Evolutionary conservation across 2,113 vertebrate genomes (phyloP).

Genomic region (Eulemur rufifrons): DNA sequence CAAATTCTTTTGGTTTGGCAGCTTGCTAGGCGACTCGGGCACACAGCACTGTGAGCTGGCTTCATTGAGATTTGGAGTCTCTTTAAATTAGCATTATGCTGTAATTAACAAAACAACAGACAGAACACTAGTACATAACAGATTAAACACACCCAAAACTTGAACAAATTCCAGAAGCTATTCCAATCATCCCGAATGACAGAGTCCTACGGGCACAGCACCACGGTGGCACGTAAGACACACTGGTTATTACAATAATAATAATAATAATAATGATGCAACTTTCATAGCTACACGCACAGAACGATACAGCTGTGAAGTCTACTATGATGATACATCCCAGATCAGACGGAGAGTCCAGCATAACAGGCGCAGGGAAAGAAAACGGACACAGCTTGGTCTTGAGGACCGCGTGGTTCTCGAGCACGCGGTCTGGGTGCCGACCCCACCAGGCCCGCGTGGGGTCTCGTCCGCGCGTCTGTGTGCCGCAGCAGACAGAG

Average conservation of each 20-base stretch:
- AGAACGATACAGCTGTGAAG: conserved; percentile 81
- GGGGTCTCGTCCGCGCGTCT: conserved; percentile 81
- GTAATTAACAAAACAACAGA: conserved; percentile 73
- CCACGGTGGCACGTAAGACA: conserved; percentile 72
- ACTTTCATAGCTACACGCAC: conserved; percentile 81
- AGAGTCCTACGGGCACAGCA: conserved; percentile 68
- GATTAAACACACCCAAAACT: conserved; percentile 80
- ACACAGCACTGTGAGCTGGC: conserved; percentile 82
- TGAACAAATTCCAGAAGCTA: conserved; percentile 78
- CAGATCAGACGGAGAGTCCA: conserved; percentile 81
- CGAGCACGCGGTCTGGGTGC: conserved; percentile 18
- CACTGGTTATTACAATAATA: conserved; percentile 73
- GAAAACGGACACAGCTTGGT: conserved; percentile 40
- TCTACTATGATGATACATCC: conserved; percentile 82
- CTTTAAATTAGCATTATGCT: conserved; percentile 81
- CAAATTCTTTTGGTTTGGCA: conserved; percentile 86
- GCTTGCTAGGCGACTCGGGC: conserved; percentile 83
- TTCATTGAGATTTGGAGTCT: conserved; percentile 80
- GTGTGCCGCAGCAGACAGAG: conserved; percentile 83
- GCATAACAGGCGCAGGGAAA: conserved; percentile 73
- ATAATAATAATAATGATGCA: conserved; percentile 67
- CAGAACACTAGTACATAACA: conserved; percentile 76
- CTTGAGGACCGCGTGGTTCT: background rate
- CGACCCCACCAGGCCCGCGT: conserved; percentile 80
- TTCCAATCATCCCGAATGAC: conserved; percentile 75